Percentiles rank a stretch among this genome's conserved stretches.
Conservation (phyloP, 53 echinoderm and acorn worm species). For the Echinarachnius parma region DNA sequence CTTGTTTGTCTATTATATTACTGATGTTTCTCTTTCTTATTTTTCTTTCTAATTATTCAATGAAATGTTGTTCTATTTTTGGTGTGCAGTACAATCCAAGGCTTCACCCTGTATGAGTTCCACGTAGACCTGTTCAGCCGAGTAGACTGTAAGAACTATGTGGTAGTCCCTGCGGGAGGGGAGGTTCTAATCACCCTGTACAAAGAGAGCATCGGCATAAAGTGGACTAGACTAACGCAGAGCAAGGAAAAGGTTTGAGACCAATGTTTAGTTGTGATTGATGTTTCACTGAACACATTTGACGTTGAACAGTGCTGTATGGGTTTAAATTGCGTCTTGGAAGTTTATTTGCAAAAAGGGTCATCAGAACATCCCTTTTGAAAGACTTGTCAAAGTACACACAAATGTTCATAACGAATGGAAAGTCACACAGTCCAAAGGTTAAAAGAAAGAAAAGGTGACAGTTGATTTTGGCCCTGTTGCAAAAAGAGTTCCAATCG, state of each 20-base stretch:
- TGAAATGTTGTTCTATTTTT: neutral
- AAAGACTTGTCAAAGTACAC: neutral
- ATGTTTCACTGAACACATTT: no score
- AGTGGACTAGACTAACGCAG: constrained; percentile 75
- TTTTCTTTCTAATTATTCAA: neutral
- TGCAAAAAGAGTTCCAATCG: no score
- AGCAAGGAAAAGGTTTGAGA: constrained; percentile 40
- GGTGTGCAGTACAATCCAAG: constrained; percentile 44
- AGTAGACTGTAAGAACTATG: constrained; percentile 62
- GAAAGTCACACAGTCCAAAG: neutral
- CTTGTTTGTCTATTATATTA: neutral
- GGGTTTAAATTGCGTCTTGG: no score
- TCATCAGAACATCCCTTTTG: neutral
- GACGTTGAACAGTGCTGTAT: no score
- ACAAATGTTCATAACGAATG: no score
- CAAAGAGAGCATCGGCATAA: constrained; percentile 68
- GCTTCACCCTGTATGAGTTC: constrained; percentile 50
- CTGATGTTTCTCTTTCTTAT: neutral
- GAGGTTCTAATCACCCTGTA: constrained; percentile 87
- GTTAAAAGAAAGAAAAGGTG: neutral
- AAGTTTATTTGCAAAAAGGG: neutral
- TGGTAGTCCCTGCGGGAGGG: constrained; percentile 43
- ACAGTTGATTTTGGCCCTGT: no score
- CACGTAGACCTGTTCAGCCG: constrained; percentile 62
- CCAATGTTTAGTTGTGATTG: neutral